Base-by-base conservation (phyloP, 2,888 invertebrate species). In the Tuta absoluta region DNA sequence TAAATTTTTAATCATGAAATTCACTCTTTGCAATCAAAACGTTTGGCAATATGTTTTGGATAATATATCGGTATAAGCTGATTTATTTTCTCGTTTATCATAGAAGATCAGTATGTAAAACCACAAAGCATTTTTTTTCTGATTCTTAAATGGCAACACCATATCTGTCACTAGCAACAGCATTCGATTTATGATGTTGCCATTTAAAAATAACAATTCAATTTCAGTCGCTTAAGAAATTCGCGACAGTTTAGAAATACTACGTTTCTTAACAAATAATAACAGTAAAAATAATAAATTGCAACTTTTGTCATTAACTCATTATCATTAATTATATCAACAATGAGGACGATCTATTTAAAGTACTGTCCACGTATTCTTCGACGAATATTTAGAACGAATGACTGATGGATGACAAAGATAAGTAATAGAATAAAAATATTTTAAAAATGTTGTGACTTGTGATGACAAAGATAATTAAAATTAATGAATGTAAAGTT, bases 341-440 rank as follows among this genome's bases (percentile, higher is more conserved):
- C 33, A 62, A 49, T 51, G 8, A 62, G 21, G 37, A 51, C 37
- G 37, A 62, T 33, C 21, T 62, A 17, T 45, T 21, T 19, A 23
- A 14, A 21, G 14, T 33, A 63, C 65, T 38, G 33, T 8, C 56
- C 56, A 53, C 11, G 21, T 28, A 33, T 24, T n/a, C 56, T 33
- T 56, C 33, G 56, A 56, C 56, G 24, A 56, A 56, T 56, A 56
- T 56, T 28, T 56, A 23, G 56, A n/a, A n/a, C 17, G 24, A 33
- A 33, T 10, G 28, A 1, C 10, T 12, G 19, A 33, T 2, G 33
- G 1, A 33, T 56, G 11, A 56, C 11, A 23, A 2, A 51, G 17
- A 19, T 14, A 24, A 7, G 10, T n/a, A 12, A 21, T 23, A 51
- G 8, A 23, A 49, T 7, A 19, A 48, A 48, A 19, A 19, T 8